phyloP scores from a whole-genome alignment of 1,140 invertebrate genomes.

The Solenopsis fugax region DNA sequence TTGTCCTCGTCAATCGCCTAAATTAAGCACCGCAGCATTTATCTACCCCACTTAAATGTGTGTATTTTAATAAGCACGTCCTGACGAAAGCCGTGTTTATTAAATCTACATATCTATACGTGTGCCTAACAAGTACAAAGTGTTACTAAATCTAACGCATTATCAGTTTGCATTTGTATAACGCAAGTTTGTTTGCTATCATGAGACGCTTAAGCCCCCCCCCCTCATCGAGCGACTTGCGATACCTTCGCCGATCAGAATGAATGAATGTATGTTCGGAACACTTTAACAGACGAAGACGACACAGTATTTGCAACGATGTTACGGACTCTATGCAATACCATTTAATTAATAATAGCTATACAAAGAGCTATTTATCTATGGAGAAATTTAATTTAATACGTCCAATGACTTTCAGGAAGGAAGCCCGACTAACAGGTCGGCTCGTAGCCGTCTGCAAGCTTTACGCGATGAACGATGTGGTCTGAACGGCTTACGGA shows the following conservation, averaged over 20 bases:
- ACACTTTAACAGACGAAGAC: conserved; percentile 28
- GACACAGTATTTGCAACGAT: conserved; percentile 40
- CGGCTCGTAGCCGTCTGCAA: conserved; percentile 76
- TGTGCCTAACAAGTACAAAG: conserved; percentile 20
- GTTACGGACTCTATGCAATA: neutral
- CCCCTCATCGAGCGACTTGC: neutral
- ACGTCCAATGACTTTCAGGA: conserved; percentile 78
- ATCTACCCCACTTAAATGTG: neutral
- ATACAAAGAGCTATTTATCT: no score
- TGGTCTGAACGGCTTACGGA: conserved; percentile 95
- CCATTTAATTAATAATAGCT: conserved; percentile 1
- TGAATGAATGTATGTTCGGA: neutral
- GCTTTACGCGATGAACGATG: conserved; percentile 81
- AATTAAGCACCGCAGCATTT: neutral
- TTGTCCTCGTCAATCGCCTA: neutral
- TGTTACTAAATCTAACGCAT: conserved; percentile 44
- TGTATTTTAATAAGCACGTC: neutral
- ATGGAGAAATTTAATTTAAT: conserved; percentile 3
- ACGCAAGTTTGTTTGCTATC: conserved; percentile 28
- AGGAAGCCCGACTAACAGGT: conserved; percentile 78
- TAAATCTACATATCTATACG: neutral
- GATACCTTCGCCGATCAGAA: conserved; percentile 6
- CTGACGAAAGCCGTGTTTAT: neutral
- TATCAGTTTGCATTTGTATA: conserved; percentile 4
- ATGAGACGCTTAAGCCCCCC: conserved; percentile 15